Percentiles rank a stretch among this genome's conserved stretches.
phyloP scores from a whole-genome alignment of 2,888 invertebrate species.

The Tiphia femorata region DNA sequence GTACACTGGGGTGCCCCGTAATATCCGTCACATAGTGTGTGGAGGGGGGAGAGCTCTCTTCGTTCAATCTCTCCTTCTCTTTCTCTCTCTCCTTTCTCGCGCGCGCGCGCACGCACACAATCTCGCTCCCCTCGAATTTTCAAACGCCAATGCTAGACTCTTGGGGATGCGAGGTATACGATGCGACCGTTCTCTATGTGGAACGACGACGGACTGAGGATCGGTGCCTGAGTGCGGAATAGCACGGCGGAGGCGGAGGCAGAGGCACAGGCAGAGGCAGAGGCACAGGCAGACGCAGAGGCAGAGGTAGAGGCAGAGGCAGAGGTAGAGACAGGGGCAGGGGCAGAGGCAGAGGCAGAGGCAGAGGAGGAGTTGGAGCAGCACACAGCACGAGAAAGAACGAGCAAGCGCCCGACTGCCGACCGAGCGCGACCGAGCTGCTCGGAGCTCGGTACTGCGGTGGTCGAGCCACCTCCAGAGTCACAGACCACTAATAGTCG shows the following conservation, averaged over 20 bases:
- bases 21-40: conserved; percentile 54
- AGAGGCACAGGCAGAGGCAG: too few relatives aligned
- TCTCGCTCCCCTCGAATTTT: too few relatives aligned
- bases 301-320: too few relatives aligned
- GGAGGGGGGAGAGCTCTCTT: neutral
- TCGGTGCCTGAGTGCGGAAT: conserved; percentile 9
- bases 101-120: neutral
- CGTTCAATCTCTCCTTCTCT: neutral
- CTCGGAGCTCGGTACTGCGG: conserved; percentile 51
- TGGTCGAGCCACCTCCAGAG: conserved; percentile 52
- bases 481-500: conserved; percentile 54
- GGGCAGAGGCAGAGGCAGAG: conserved; percentile 39
- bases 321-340: too few relatives aligned
- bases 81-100: neutral
- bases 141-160: too few relatives aligned
- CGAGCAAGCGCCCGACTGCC: conserved; percentile 44
- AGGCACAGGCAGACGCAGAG: too few relatives aligned
- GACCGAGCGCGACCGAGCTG: conserved; percentile 53
- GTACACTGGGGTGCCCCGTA: conserved; percentile 45
- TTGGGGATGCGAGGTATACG: conserved; percentile 38
- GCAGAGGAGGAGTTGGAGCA: conserved; percentile 2
- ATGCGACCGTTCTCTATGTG: conserved; percentile 42
- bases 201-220: conserved; percentile 47
- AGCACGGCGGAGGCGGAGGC: conserved; percentile 26
- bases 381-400: neutral